Evolutionary conservation across 2,797 vertebrate species (phyloP), one percentile per base, ranked within the genome.

Genomic region (Borostomias antarcticus): DNA sequence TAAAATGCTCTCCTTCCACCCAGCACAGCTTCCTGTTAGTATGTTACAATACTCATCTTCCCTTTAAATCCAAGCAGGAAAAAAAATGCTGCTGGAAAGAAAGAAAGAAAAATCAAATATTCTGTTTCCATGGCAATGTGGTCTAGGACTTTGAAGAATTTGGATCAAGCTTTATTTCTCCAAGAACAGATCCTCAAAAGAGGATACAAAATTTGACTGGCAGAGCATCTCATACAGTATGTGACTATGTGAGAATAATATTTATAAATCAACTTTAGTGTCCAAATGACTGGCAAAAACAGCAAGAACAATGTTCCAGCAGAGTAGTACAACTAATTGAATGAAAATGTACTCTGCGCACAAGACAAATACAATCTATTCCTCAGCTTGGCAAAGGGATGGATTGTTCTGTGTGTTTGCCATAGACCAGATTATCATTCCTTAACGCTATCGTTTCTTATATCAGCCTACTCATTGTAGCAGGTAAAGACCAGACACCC

Each of bases 61-160:
- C 26, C 40, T 65, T 47, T 5, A 32, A 26, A 57, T 23, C 15
- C 11, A 10, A 40, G 10, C 37, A 11, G 37, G 26, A 9, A 33
- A 48, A 48, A 30, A 59, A 67, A 5, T 7, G 52, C 23, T 52
- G 25, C 37, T 13, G 15, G 11, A 10, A 13, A 15, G 37, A 40
- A 75, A 81, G 81, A 81, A 76, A 11, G 21, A 19, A 66, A 72
- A 68, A 64, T 52, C 29, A 58, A 43, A 57, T 58, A 73, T 80
- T 81, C 79, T 57, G 82, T 86, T 87, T 83, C 86, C 84, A 85
- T 88, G 83, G 82, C 79, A 75, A 88, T 85, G 58, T 76, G 82
- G 80, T 75, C 65, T 83, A 13, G 17, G 23, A 33, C 29, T 56
- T 56, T n/a, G n/a, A n/a, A n/a, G 4, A 29, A 72, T 76, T 86